Evolutionary conservation across 2,113 vertebrate species (phyloP), one percentile per base, ranked within the genome.

Genomic region (Pterocles burchelli): DNA sequence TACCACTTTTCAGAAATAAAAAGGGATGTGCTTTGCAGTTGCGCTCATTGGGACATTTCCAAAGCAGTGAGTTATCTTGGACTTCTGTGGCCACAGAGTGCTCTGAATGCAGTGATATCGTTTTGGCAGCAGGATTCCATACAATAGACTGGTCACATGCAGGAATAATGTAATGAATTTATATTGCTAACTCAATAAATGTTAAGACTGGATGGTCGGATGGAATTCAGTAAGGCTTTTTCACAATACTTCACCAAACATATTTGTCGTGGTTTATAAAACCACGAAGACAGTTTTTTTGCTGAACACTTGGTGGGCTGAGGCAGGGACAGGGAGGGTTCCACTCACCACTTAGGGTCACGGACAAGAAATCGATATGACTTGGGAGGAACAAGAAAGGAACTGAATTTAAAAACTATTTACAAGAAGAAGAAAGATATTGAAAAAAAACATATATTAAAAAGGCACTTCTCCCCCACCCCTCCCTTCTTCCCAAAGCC

Each of bases 11-110:
- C 28, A 58, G 45, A 68, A 85, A 20, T 15, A 48, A n/a, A 54
- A 75, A 29, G 5, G 21, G 5, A 13, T 3, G 1, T 55, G 7
- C 3, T 73, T 77, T 86, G 8, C 31, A 48, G 4, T 16, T 73
- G 8, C 65, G 3, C 5, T 73, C 3, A 62, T 1, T 0, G 1
- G 3, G 16, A 21, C 5, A 5, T 29, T 86, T 83, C 17, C 28
- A 71, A 65, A 58, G 19, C 17, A 89, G 1, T 0, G 3, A 68
- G 4, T 31, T 82, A 25, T 11, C 18, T 20, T 25, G 34, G 55
- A 43, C 11, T 87, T 87, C 3, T 18, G 4, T 67, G 36, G 17
- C 9, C 54, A 29, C n/a, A 63, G 38, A 36, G 11, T 14, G 2
- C 7, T 63, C 54, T 86, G 45, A 70, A 46, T 49, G 11, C 41